A percentile compares a stretch with the other conserved stretches of the same genome.
Evolutionary conservation across 2,888 invertebrate genomes (phyloP).

Genomic region (Aplocera efformata): DNA sequence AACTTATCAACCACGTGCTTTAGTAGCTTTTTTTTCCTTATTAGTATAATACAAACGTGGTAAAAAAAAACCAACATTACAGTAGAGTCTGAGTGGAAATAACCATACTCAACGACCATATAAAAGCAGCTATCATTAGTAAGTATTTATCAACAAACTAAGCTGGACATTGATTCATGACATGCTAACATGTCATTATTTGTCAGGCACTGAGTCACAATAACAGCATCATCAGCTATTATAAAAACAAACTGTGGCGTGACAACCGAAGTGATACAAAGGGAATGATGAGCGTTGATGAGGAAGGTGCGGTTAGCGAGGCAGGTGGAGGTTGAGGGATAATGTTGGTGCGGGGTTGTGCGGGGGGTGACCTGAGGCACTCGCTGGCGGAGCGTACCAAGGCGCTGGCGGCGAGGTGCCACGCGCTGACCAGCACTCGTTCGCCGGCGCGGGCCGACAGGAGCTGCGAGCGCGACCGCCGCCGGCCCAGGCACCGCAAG

Average conservation of each 20-base stretch:
- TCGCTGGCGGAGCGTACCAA: conserved; percentile 75
- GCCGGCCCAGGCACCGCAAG: conserved; percentile 71
- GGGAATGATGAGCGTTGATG: conserved; percentile 40
- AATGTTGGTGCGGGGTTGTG: conserved; percentile 72
- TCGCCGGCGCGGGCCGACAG: conserved; percentile 61
- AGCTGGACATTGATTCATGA: conserved; percentile 3
- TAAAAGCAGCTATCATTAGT: conserved; percentile 1
- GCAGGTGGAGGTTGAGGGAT: conserved; percentile 53
- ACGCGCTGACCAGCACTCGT: conserved; percentile 52
- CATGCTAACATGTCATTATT: neutral
- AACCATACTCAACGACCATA: neutral
- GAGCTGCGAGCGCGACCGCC: conserved; percentile 60
- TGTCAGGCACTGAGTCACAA: neutral
- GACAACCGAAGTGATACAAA: neutral
- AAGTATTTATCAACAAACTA: neutral
- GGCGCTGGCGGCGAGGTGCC: conserved; percentile 72
- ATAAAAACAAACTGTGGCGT: too few relatives aligned
- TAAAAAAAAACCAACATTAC: too few relatives aligned
- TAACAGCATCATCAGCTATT: neutral
- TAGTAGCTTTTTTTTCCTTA: too few relatives aligned
- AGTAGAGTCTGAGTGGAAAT: too few relatives aligned
- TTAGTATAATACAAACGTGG: too few relatives aligned
- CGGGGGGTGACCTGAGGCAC: conserved; percentile 70
- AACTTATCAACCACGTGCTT: too few relatives aligned
- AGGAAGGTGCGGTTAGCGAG: conserved; percentile 35